Evolutionary conservation across 2,888 invertebrate species (phyloP).

Genomic region (Schrankia costaestrigalis): DNA sequence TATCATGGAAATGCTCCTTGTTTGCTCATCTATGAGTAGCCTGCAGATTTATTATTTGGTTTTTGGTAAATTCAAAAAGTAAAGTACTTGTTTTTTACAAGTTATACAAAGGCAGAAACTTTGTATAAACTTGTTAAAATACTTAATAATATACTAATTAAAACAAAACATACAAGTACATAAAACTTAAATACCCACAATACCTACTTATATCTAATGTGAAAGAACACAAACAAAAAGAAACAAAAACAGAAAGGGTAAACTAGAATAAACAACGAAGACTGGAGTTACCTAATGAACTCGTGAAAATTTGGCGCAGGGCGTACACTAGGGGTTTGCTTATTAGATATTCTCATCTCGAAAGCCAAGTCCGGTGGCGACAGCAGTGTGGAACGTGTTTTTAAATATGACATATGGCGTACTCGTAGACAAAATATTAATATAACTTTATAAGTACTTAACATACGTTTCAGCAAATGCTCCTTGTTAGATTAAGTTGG

Average conservation of each 20-base stretch:
- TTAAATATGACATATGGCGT: conserved; percentile 38
- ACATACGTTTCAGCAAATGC: too few species aligned
- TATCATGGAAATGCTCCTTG: too few species aligned
- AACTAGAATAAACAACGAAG: conserved; percentile 65
- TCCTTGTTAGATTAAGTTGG: neutral
- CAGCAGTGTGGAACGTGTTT: conserved; percentile 40
- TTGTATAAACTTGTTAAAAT: too few species aligned
- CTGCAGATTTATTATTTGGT: too few species aligned
- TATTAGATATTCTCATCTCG: conserved; percentile 64
- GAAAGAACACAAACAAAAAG: conserved; percentile 44
- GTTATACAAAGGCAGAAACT: too few species aligned
- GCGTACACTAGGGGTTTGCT: conserved; percentile 55
- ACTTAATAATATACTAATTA: too few species aligned
- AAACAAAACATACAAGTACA: too few species aligned
- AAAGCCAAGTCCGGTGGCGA: conserved; percentile 46
- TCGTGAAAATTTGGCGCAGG: conserved; percentile 60
- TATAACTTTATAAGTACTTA: neutral
- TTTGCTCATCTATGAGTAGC: too few species aligned
- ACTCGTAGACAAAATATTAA: conserved; percentile 16
- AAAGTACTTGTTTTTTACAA: too few species aligned
- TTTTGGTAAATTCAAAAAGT: too few species aligned
- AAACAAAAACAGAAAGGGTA: conserved; percentile 47
- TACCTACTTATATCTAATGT: too few species aligned
- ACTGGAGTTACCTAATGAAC: conserved; percentile 66
- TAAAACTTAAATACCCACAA: too few species aligned